phyloP scores from a whole-genome alignment of 1,140 invertebrate species.

The Drosophila bifasciata region DNA sequence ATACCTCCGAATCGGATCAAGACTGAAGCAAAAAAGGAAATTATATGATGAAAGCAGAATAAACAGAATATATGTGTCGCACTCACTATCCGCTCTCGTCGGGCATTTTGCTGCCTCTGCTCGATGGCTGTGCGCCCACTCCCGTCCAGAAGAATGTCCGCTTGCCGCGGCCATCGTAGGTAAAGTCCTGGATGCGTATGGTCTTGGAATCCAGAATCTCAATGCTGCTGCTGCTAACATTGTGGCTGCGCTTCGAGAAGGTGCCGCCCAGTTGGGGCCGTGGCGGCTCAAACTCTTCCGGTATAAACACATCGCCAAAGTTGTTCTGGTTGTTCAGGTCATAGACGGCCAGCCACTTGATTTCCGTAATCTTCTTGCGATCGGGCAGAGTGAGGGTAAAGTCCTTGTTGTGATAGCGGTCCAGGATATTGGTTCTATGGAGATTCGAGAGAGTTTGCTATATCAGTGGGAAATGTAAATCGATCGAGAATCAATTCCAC shows the following conservation, averaged over 20 bases:
- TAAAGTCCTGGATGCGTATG: constrained; percentile 90
- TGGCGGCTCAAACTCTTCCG: constrained; percentile 96
- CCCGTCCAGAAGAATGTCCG: constrained; percentile 95
- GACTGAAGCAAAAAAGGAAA: constrained; percentile 84
- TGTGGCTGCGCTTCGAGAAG: constrained; percentile 88
- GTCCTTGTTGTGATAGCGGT: constrained; percentile 93
- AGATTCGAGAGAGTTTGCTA: background rate
- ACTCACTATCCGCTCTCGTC: constrained; percentile 97
- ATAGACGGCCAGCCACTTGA: constrained; percentile 96
- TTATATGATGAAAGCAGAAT: too few species aligned
- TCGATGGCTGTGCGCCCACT: constrained; percentile 92
- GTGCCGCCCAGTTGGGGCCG: constrained; percentile 89
- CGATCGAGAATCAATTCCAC: constrained; percentile 64
- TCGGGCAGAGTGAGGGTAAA: constrained; percentile 93
- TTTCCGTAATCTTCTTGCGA: constrained; percentile 93
- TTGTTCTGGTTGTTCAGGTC: constrained; percentile 93
- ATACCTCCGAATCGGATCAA: constrained; percentile 90
- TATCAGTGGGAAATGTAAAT: background rate
- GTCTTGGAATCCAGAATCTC: constrained; percentile 93
- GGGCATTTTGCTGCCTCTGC: constrained; percentile 92
- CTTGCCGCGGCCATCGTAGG: constrained; percentile 90
- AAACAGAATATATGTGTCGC: background rate
- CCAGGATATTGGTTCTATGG: constrained; percentile 92
- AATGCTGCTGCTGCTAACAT: constrained; percentile 89
- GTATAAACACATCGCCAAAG: constrained; percentile 95